Evolutionary conservation across 2,797 vertebrate genomes (phyloP).

Genomic region (Oryzias dopingdopingensis): DNA sequence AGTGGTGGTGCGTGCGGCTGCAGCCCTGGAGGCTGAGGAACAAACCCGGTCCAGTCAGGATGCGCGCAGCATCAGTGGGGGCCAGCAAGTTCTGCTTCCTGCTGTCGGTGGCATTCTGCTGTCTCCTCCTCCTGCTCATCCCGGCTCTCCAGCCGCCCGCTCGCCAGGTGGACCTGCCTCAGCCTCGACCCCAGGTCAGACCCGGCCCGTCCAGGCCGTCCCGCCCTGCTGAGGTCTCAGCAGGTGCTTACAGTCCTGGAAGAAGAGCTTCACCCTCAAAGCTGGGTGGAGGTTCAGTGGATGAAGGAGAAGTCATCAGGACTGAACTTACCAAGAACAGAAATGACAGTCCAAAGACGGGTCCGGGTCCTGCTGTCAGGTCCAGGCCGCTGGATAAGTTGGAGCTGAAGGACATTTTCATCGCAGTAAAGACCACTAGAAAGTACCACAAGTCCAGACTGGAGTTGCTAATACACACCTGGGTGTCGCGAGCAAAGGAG

Average conservation of each 20-base stretch:
- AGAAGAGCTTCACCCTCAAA: neutral
- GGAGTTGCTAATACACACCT: constrained; percentile 88
- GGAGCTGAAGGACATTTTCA: constrained; percentile 86
- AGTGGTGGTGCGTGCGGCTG: constrained; percentile 41
- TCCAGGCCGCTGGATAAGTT: constrained; percentile 65
- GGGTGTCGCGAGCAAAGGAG: constrained; percentile 86
- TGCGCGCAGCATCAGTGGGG: constrained; percentile 78
- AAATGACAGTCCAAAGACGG: neutral
- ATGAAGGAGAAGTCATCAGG: neutral
- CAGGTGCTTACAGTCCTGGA: neutral
- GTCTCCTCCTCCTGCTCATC: constrained; percentile 82
- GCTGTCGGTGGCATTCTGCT: constrained; percentile 82
- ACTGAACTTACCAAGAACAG: neutral
- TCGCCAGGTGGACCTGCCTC: constrained; percentile 62
- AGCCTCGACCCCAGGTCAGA: constrained; percentile 63
- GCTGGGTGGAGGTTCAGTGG: constrained; percentile 9
- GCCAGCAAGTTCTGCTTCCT: constrained; percentile 85
- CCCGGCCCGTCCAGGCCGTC: constrained; percentile 1
- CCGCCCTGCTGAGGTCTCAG: neutral
- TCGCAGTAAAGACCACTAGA: constrained; percentile 93
- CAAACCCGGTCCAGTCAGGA: constrained; percentile 67
- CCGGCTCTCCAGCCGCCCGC: constrained; percentile 71
- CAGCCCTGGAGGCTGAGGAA: constrained; percentile 77
- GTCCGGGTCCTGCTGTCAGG: neutral
- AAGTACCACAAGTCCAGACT: constrained; percentile 89